Percentiles rank a stretch among this genome's conserved stretches.
These are phyloP conservation scores for Pseudomugil tenellus DNA, from an alignment of 2,797 vertebrate species.

Conservation along the genomic window DNA sequence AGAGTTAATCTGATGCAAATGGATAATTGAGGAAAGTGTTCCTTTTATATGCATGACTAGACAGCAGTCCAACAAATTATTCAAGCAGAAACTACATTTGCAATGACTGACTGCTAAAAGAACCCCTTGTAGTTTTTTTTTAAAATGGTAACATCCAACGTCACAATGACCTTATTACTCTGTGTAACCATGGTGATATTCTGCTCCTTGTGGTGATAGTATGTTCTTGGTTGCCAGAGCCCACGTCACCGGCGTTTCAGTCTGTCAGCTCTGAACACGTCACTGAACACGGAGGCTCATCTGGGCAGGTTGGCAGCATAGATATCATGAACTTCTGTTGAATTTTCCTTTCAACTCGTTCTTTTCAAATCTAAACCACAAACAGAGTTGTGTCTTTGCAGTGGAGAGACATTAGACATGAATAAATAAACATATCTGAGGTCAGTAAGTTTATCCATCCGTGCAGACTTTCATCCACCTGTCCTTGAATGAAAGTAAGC, in stretches of 20 bases:
- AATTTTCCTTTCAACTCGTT: conserved; percentile 10
- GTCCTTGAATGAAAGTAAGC: conserved; percentile 52
- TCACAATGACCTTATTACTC: conserved; percentile 71
- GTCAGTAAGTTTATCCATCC: conserved; percentile 11
- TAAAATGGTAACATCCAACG: conserved; percentile 41
- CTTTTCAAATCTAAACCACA: not conserved
- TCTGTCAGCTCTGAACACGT: conserved; percentile 48
- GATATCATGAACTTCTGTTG: conserved; percentile 15
- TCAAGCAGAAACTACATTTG: conserved; percentile 18
- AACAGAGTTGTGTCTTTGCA: not conserved
- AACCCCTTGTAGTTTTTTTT: conserved; percentile 42
- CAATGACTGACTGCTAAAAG: conserved; percentile 20
- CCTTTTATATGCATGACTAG: conserved; percentile 11
- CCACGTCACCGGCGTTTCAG: conserved; percentile 59
- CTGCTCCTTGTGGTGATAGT: conserved; percentile 58
- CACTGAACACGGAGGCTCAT: conserved; percentile 43
- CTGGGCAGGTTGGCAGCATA: conserved; percentile 45
- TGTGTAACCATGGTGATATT: conserved; percentile 75
- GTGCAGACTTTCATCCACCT: conserved; percentile 16
- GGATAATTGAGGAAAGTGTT: conserved; percentile 6
- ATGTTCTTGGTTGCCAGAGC: conserved; percentile 47
- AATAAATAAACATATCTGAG: conserved; percentile 2
- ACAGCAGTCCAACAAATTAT: conserved; percentile 4
- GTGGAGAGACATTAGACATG: conserved; percentile 3
- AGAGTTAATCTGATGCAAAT: conserved; percentile 7